These are phyloP conservation scores for Antedon mediterranea DNA, from an alignment of 53 echinoderm and acorn worm genomes.

Conservation along the genomic window DNA sequence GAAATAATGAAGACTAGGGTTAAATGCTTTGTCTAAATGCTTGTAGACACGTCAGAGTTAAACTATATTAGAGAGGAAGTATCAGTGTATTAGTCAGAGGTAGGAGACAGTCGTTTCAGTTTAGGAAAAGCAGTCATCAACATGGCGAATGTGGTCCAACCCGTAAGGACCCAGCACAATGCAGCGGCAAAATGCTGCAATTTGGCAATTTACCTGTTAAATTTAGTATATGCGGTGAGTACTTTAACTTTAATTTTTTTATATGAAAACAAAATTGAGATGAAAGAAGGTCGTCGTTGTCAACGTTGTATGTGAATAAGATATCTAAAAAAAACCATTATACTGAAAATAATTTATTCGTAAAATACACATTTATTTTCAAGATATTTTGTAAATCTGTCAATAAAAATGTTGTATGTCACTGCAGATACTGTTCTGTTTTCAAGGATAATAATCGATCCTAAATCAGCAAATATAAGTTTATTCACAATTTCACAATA, in stretches of 20 bases:
- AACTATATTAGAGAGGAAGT: background rate
- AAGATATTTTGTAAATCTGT: no score
- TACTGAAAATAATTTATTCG: no score
- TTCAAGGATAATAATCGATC: no score
- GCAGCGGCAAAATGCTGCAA: background rate
- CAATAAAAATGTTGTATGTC: no score
- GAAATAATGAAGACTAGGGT: background rate
- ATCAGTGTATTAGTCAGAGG: background rate
- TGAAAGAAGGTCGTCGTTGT: no score
- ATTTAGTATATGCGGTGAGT: background rate
- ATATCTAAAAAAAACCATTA: no score
- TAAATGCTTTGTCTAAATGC: background rate
- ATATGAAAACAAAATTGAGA: no score
- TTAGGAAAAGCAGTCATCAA: background rate
- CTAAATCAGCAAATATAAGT: no score
- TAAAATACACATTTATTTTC: no score
- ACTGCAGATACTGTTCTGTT: no score
- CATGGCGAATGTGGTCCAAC: background rate
- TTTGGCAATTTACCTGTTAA: background rate
- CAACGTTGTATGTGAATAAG: no score
- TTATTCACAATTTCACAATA: no score
- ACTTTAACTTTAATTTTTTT: background rate
- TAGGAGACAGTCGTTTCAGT: background rate
- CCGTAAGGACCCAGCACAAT: background rate
- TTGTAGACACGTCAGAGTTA: background rate